A percentile compares a stretch with the other conserved stretches of the same genome.
Evolutionary conservation across 2,113 vertebrate genomes (phyloP).

Genomic region (Hippocampus barbouri): DNA sequence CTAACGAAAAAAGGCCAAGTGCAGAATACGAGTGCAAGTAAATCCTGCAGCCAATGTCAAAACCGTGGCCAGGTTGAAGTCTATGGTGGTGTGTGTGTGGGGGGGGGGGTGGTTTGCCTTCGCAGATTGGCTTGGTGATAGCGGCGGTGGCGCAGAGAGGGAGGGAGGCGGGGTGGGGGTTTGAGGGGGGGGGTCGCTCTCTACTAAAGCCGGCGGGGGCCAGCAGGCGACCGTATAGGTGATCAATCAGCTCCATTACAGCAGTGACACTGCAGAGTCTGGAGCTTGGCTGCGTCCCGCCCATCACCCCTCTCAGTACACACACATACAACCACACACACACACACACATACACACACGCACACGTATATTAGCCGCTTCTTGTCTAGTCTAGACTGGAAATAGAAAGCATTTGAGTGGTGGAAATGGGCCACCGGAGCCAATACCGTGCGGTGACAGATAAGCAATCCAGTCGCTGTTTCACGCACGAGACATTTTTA

Average conservation of each 20-base stretch:
- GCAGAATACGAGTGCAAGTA: neutral
- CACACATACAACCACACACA: constrained; percentile 1
- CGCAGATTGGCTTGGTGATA: constrained; percentile 45
- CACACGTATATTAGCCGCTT: constrained; percentile 13
- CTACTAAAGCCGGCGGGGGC: constrained; percentile 51
- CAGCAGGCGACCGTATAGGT: constrained; percentile 62
- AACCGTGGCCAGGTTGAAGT: constrained; percentile 71
- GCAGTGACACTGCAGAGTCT: constrained; percentile 65
- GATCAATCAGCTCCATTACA: constrained; percentile 75
- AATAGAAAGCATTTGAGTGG: constrained; percentile 16
- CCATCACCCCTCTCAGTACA: constrained; percentile 41
- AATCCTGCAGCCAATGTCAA: constrained; percentile 67
- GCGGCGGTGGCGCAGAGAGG: constrained; percentile 43
- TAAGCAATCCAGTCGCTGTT: constrained; percentile 1
- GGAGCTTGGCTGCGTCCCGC: constrained; percentile 50
- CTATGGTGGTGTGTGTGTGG: constrained; percentile 23
- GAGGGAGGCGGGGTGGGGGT: constrained; percentile 29
- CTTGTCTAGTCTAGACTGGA: constrained; percentile 45
- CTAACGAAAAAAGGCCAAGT: neutral
- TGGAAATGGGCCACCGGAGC: constrained; percentile 19
- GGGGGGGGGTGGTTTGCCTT: constrained; percentile 45
- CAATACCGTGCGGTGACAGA: constrained; percentile 7
- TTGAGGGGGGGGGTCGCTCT: constrained; percentile 21
- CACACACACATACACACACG: constrained; percentile 6
- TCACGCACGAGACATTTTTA: constrained; percentile 10